phyloP scores from a whole-genome alignment of 1,140 invertebrate genomes.

The Drosophila suzukii region DNA sequence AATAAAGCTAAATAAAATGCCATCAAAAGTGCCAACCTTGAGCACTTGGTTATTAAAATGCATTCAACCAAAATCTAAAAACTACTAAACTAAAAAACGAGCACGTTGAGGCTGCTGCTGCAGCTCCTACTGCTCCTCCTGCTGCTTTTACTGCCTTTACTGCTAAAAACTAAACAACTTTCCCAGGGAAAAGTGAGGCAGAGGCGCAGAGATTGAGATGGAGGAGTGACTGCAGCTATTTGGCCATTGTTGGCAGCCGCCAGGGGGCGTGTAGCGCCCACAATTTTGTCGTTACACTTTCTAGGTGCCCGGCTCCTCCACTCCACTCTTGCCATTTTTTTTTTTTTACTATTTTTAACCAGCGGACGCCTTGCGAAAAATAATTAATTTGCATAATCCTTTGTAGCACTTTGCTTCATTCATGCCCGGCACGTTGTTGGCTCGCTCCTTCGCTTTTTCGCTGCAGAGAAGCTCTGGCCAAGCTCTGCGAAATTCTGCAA shows the following conservation, averaged over 20 bases:
- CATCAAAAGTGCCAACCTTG: slow-evolving; percentile 81
- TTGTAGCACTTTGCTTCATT: slow-evolving; percentile 83
- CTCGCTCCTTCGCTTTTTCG: slow-evolving; percentile 10
- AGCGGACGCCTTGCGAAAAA: slow-evolving; percentile 77
- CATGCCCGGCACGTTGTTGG: slow-evolving; percentile 72
- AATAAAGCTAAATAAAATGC: slow-evolving; percentile 62
- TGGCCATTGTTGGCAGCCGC: slow-evolving; percentile 73
- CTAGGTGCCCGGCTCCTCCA: slow-evolving; percentile 45
- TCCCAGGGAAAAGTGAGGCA: slow-evolving; percentile 36
- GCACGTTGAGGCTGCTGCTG: slow-evolving; percentile 18
- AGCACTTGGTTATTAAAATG: slow-evolving; percentile 82
- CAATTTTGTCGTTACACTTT: slow-evolving; percentile 82
- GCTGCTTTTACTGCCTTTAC: slow-evolving; percentile 3
- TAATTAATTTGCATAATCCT: slow-evolving; percentile 83
- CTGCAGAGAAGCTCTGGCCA: slow-evolving; percentile 61
- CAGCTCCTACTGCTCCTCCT: slow-evolving; percentile 14
- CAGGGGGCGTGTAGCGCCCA: slow-evolving; percentile 57
- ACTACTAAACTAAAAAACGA: slow-evolving; percentile 74
- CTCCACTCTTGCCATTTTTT: not conserved
- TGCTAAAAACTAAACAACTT: slow-evolving; percentile 65
- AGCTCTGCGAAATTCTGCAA: slow-evolving; percentile 78
- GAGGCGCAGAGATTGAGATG: slow-evolving; percentile 47
- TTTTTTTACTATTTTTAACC: slow-evolving; percentile 29
- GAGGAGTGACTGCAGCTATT: slow-evolving; percentile 60
- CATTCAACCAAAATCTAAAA: slow-evolving; percentile 82